Base-by-base conservation (phyloP, 2,113 vertebrate genomes). In the Muntiacus muntjak region DNA sequence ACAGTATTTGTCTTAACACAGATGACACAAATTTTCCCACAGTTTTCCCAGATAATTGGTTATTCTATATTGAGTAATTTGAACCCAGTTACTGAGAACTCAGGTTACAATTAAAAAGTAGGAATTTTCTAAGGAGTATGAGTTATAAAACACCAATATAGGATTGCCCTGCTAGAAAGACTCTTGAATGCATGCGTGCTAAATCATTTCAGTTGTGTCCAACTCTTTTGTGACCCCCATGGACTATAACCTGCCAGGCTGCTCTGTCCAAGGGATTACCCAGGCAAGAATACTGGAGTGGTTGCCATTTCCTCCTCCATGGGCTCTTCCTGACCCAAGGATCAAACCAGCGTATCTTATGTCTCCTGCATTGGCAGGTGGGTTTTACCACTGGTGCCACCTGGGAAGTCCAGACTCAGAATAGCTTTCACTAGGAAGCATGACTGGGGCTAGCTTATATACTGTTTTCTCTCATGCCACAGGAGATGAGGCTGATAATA, bases 71-170 rank as follows among this genome's bases (percentile, higher is more conserved):
- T 81, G 43, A 85, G 45, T 92, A 84, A 89, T 92, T 79, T 71
- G 52, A 91, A 92, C 43, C 16, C 55, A 3, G 87, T 57, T 84
- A 83, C 40, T 64, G 55, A 94, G 54, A 87, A 91, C 19, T 91
- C 62, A 94, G 30, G 91, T 64, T 91, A 55, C 36, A 91, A 67
- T 87, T 88, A 94, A 88, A 91, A 91, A 23, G 40, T 26, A 78
- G 26, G 82, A 92, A 55, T 54, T 52, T 93, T 74, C 47, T 26
- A 91, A 87, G n/a, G 40, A 64, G 30, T 30, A 83, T 83, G 26
- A 95, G 58, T 76, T 60, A 82, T 58, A 78, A 91, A 95, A 95
- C 33, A 91, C 26, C 23, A 95, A 83, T 83, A 84, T 67, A 71
- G 30, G 64, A 21, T 30, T 79, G 76, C 12, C n/a, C 47, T 91